phyloP scores from a whole-genome alignment of 2,888 invertebrate species.

The Galeopsomyia nigrocyanea region DNA sequence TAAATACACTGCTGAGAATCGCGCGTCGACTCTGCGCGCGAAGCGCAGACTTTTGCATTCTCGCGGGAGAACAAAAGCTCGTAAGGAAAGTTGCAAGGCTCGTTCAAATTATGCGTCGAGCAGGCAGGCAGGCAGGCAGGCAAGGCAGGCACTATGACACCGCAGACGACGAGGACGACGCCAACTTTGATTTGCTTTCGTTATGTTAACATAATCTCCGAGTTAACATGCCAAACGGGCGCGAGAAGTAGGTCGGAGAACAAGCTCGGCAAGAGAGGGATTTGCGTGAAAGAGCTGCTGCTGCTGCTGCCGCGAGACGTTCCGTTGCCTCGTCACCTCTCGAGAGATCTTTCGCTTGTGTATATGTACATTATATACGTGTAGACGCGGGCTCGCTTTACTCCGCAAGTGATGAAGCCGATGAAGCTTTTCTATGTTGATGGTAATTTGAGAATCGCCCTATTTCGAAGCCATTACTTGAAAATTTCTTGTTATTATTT shows the following conservation, averaged over 20 bases:
- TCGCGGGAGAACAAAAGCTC: no score
- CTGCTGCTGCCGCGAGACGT: neutral
- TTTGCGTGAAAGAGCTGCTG: slow-evolving; percentile 4
- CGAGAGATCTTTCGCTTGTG: no score
- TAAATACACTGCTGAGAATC: no score
- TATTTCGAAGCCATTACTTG: slow-evolving; percentile 23
- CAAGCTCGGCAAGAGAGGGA: no score
- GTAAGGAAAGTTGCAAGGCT: no score
- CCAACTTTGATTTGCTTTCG: slow-evolving; percentile 44
- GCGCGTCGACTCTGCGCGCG: no score
- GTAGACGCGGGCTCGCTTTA: slow-evolving; percentile 2
- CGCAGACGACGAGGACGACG: neutral
- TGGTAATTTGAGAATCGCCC: slow-evolving; percentile 29
- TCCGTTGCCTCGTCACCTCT: no score
- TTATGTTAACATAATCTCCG: slow-evolving; percentile 42
- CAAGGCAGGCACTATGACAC: no score
- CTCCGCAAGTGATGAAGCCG: slow-evolving; percentile 26
- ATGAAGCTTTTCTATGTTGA: slow-evolving; percentile 27
- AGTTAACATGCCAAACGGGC: slow-evolving; percentile 36
- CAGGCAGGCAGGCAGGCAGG: no score
- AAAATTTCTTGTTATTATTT: slow-evolving; percentile 11
- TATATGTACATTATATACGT: slow-evolving; percentile 1
- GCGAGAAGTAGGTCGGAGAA: slow-evolving; percentile 25
- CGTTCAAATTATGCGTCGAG: no score
- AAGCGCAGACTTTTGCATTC: no score